Evolutionary conservation across 2,888 invertebrate species (phyloP).

Genomic region (Eupithecia subfuscata): DNA sequence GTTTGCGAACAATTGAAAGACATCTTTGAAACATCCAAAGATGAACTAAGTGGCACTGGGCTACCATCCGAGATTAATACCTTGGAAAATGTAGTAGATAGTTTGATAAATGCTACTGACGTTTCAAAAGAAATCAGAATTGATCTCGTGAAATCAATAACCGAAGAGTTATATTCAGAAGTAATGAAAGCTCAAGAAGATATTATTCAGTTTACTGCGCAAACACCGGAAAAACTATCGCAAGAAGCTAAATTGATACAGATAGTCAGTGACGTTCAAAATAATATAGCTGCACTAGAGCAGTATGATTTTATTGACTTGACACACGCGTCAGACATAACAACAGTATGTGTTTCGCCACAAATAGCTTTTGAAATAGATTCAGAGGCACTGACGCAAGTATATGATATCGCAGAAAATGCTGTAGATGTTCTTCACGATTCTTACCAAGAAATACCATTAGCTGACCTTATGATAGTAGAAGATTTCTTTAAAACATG

Average conservation of each 20-base stretch:
- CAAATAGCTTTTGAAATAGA: slow-evolving; percentile 62
- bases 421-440: slow-evolving; percentile 64
- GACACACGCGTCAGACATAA: slow-evolving; percentile 63
- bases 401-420: slow-evolving; percentile 63
- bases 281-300: slow-evolving; percentile 68
- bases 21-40: slow-evolving; percentile 55
- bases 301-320: slow-evolving; percentile 71
- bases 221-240: slow-evolving; percentile 51
- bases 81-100: slow-evolving; percentile 57
- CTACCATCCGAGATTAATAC: slow-evolving; percentile 46
- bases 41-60: slow-evolving; percentile 18
- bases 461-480: slow-evolving; percentile 62
- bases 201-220: slow-evolving; percentile 62
- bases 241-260: slow-evolving; percentile 69
- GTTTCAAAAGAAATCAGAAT: slow-evolving; percentile 61
- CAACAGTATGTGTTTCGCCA: slow-evolving; percentile 51
- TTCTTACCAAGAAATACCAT: slow-evolving; percentile 53
- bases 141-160: slow-evolving; percentile 60
- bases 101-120: slow-evolving; percentile 62
- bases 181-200: slow-evolving; percentile 67
- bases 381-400: slow-evolving; percentile 61
- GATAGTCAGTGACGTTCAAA: slow-evolving; percentile 67
- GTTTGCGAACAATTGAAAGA: slow-evolving; percentile 64
- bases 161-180: slow-evolving; percentile 66
- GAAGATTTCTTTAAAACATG: slow-evolving; percentile 69